These are phyloP conservation scores for Aldrovandia affinis DNA, from an alignment of 2,797 vertebrate species.

Conservation along the genomic window DNA sequence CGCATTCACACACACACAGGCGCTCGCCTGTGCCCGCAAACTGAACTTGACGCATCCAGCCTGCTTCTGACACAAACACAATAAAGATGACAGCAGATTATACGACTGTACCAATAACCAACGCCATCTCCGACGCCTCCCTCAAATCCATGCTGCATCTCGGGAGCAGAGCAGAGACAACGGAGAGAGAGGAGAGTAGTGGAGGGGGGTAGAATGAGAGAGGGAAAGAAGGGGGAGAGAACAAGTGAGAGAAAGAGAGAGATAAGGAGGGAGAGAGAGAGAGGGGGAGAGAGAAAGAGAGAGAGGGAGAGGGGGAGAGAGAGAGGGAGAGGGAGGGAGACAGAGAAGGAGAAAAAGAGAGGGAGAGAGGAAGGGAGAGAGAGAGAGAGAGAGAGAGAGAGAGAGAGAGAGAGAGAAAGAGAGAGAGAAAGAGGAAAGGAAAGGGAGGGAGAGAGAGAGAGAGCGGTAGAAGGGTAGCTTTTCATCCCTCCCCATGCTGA, in stretches of 20 bases:
- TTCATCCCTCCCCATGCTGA: slow-evolving; percentile 1
- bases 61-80: slow-evolving; percentile 14
- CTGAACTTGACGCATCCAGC: background rate
- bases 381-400: background rate
- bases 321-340: no score
- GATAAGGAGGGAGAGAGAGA: slow-evolving; percentile 18
- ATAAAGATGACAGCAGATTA: slow-evolving; percentile 15
- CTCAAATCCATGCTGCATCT: background rate
- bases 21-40: background rate
- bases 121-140: background rate
- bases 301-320: slow-evolving; percentile 26
- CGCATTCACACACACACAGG: background rate
- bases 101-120: background rate
- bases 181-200: background rate
- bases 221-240: background rate
- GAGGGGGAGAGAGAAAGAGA: slow-evolving; percentile 15
- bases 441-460: slow-evolving; percentile 12
- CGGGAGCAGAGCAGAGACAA: background rate
- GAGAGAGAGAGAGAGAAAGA: background rate
- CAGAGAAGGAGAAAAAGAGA: slow-evolving; percentile 9
- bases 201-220: background rate
- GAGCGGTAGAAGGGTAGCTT: slow-evolving; percentile 26
- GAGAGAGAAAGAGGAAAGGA: slow-evolving; percentile 16
- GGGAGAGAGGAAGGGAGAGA: background rate
- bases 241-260: background rate